Evolutionary conservation across 2,888 invertebrate species (phyloP), one percentile per base, ranked within the genome.

Genomic region (Nesidiocoris tenuis): DNA sequence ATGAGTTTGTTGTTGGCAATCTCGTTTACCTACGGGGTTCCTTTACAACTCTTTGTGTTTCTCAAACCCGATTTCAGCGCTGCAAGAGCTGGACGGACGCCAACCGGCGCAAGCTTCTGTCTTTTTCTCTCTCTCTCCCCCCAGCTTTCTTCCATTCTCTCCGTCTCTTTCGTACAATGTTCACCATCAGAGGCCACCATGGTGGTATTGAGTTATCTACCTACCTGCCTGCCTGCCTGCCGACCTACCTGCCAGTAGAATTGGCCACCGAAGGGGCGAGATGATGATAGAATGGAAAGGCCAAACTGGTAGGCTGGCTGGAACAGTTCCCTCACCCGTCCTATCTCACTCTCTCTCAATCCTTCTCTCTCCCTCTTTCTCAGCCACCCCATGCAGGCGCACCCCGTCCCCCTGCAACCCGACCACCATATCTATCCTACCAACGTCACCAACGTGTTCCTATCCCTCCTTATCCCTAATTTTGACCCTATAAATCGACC

Each of bases 31-130:
- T 71, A 71, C 71, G 55, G 19, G 25, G 71, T 25, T 18, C 71
- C 61, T 61, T 71, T 71, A 71, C 71, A 71, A 71, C 71, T 71
- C 71, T 71, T 71, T 61, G 71, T 71, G 61, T 71, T 71, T 71
- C 71, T 61, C 71, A 61, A 71, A 71, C 21, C 61, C 25, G 71
- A 71, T 71, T 61, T 61, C 61, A 61, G 71, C 18, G 59, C 19
- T 59, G n/a, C n/a, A n/a, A 59, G 59, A 59, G 39, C 39, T 39
- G 39, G 39, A 39, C 39, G 39, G 39, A 3, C 39, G 39, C 39
- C 39, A 39, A 39, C 39, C 39, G 39, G 39, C 39, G 12, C 39
- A 39, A 39, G 5, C 5, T 39, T 39, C 39, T 39, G 5, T 39
- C 39, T 39, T 39, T 39, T 12, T 12, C 39, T 3, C 39, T 12